phyloP scores from a whole-genome alignment of 1,140 invertebrate genomes.

The Colletes gigas region DNA sequence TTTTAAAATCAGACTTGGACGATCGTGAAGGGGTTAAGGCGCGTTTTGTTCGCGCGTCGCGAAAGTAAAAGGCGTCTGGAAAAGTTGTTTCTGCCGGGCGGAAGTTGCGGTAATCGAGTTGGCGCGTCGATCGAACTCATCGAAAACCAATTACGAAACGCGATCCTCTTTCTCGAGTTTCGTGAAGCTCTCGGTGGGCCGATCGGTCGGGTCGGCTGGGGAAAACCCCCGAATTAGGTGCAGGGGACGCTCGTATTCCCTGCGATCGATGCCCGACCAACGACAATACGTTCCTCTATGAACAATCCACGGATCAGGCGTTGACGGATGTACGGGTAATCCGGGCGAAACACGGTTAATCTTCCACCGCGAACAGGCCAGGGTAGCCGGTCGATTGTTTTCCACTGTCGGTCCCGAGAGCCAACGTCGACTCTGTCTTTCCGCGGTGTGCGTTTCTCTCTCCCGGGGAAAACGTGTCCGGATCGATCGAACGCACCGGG shows the following conservation, averaged over 20 bases:
- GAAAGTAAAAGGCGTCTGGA: too few species aligned
- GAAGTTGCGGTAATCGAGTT: too few species aligned
- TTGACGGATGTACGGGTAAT: constrained; percentile 29
- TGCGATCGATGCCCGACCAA: constrained; percentile 13
- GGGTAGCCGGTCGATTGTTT: not conserved
- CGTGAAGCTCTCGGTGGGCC: too few species aligned
- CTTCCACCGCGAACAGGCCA: not conserved
- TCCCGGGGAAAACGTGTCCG: constrained; percentile 36
- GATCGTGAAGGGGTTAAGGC: too few species aligned
- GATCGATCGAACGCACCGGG: constrained; percentile 68
- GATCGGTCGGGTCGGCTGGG: too few species aligned
- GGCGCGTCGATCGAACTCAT: too few species aligned
- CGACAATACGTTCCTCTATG: not conserved
- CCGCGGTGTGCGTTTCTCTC: not conserved
- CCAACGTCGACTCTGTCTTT: not conserved
- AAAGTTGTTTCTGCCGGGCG: too few species aligned
- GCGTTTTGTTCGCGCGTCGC: too few species aligned
- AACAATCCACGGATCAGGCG: constrained; percentile 16
- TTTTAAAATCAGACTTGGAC: too few species aligned
- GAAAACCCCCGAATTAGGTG: too few species aligned
- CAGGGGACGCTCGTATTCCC: not conserved
- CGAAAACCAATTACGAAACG: too few species aligned
- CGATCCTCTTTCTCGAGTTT: too few species aligned
- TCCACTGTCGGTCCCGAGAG: not conserved
- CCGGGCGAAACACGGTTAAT: constrained; percentile 31